Conservation (phyloP, 2,113 vertebrate species). For the Ariopsis seemanni region DNA sequence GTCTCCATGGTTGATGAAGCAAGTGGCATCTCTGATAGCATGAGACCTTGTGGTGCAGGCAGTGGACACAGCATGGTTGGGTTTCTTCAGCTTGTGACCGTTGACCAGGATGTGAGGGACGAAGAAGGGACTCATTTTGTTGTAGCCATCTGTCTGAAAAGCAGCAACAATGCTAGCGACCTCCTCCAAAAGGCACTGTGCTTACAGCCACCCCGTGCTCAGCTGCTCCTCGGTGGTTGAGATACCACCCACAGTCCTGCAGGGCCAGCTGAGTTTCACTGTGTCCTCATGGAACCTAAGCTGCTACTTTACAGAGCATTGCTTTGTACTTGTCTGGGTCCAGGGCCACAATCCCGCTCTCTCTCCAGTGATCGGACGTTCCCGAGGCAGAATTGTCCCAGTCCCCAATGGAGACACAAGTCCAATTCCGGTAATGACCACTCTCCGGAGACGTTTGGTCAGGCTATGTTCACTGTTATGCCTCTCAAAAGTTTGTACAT, state of each 20-base stretch:
- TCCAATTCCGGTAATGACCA: slow-evolving; percentile 92
- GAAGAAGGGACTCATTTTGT: slow-evolving; percentile 92
- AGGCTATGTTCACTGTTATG: slow-evolving; percentile 52
- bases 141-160: slow-evolving; percentile 85
- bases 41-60: slow-evolving; percentile 93
- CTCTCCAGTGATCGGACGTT: slow-evolving; percentile 78
- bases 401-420: slow-evolving; percentile 89
- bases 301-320: slow-evolving; percentile 88
- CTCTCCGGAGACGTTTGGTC: slow-evolving; percentile 69
- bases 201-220: slow-evolving; percentile 90
- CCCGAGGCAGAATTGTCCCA: slow-evolving; percentile 83
- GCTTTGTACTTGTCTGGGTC: slow-evolving; percentile 75
- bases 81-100: slow-evolving; percentile 90
- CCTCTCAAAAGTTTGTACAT: slow-evolving; percentile 42
- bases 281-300: slow-evolving; percentile 81
- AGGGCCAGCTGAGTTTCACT: slow-evolving; percentile 83
- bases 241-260: slow-evolving; percentile 84
- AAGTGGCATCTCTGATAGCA: slow-evolving; percentile 86
- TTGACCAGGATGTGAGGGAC: slow-evolving; percentile 93
- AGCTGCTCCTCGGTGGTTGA: slow-evolving; percentile 76
- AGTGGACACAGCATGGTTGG: slow-evolving; percentile 91
- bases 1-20: slow-evolving; percentile 86
- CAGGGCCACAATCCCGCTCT: slow-evolving; percentile 80
- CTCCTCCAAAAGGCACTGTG: slow-evolving; percentile 90
- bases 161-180: slow-evolving; percentile 77